Evolutionary conservation across 2,113 vertebrate genomes (phyloP).

Genomic region (Neotragus pygmaeus): DNA sequence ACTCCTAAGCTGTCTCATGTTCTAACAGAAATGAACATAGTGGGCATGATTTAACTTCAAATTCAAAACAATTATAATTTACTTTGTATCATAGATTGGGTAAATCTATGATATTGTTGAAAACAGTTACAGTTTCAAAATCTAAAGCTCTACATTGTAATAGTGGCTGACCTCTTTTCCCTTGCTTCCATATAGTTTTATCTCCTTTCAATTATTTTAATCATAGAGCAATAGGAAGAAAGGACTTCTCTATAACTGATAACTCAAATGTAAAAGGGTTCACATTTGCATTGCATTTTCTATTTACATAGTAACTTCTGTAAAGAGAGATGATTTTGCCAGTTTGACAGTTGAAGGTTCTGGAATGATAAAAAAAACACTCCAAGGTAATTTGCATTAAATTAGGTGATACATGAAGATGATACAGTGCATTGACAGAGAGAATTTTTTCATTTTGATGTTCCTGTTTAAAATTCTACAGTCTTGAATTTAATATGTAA

Average conservation of each 20-base stretch:
- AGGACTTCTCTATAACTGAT: neutral
- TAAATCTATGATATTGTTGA: neutral
- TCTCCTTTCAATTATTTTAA: neutral
- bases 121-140: neutral
- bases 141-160: neutral
- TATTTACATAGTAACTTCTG: neutral
- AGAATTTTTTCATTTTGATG: conserved; percentile 13
- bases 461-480: conserved; percentile 42
- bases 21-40: neutral
- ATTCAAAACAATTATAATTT: neutral
- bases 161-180: neutral
- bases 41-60: neutral
- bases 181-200: neutral
- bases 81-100: neutral
- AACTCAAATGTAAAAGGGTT: neutral
- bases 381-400: conserved; percentile 33
- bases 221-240: neutral
- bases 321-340: neutral
- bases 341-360: neutral
- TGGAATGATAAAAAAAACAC: neutral
- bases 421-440: neutral
- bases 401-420: neutral
- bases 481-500: conserved; percentile 45
- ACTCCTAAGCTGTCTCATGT: neutral
- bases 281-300: neutral